Evolutionary conservation across 2,888 invertebrate genomes (phyloP), one percentile per base, ranked within the genome.

Genomic region (Watsonalla binaria): DNA sequence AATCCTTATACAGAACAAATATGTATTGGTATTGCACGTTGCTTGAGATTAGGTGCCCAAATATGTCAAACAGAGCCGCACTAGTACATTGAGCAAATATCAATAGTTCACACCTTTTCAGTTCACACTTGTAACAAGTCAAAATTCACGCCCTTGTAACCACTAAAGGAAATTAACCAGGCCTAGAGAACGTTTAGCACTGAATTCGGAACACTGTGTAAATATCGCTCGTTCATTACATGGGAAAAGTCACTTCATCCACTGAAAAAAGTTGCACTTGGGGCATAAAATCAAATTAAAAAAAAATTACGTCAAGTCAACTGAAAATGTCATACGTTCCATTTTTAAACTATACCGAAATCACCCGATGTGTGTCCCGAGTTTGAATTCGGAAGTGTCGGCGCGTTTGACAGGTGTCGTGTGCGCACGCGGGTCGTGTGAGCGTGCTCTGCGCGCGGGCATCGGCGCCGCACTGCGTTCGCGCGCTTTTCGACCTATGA

Each of bases 401-500:
- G 70, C 77, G 72, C 78, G 81, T 49, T 77, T 82, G 84, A 81
- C 81, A 80, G 74, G 68, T 73, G 74, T 76, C 82, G 79, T 74
- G 74, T 67, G 62, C 75, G 75, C 80, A 76, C 80, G 81, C 78
- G 76, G 70, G 74, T 80, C 79, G 80, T 82, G 74, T 82, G 79
- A 83, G 83, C 90, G 89, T 90, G 90, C 86, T 78, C 58, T 81
- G 88, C 88, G 89, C 88, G 73, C 90, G 87, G 76, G 80, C 82
- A 79, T 81, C 88, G 80, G 84, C 87, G 83, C 86, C 77, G 82
- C 83, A 90, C 90, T 90, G 90, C 84, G 84, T 90, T 89, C 88
- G 88, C 90, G 90, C 89, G 89, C 90, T 89, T 89, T 90, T 88
- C 83, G 75, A 80, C 81, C 82, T 79, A 79, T 73, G 75, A 83